Evolutionary conservation across 1,140 invertebrate genomes (phyloP), one percentile per base, ranked within the genome.

Genomic region (Hirudo medicinalis): DNA sequence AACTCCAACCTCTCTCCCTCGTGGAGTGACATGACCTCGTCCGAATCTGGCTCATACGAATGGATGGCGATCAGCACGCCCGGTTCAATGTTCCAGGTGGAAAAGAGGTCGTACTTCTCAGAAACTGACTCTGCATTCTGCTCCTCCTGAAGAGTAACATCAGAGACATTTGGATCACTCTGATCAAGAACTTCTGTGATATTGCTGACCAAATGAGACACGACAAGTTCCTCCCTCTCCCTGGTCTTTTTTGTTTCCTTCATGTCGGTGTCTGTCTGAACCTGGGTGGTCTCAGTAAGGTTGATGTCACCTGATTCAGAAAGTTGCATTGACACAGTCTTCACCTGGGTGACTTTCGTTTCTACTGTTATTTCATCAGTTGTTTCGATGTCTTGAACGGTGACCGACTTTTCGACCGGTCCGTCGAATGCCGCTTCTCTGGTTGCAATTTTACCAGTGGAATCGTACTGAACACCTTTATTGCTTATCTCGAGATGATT

Each of bases 1-100:
- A 74, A 53, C 32, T 73, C 68, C 49, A 74, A 27, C 27, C 66
- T 73, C 69, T 74, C 74, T 27, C 72, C 74, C 25, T 73, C 69
- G 54, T 74, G 74, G 19, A 74, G 72, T 0, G 72, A 73, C 68
- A 74, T 66, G 4, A 73, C 74, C 22, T 74, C 74, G 43, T 73
- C 74, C 3, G 72, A 70, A 25, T 74, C 72, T 1, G 74, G 71
- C n/a, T 74, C 72, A 57, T 74, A 74, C 9, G 66, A 49, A n/a
- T 54, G 54, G 6, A 74, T 29, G 19, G 74, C 74, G 1, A 73
- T 60, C 32, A 70, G 73, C 13, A 72, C 22, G 0, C 32, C 36
- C 1, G n/a, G n/a, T 36, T 49, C 32, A 8, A 53, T 17, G n/a
- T 36, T 22, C 69, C 32, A 36, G 8, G 32, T 54, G 19, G 69